Evolutionary conservation across 2,888 invertebrate species (phyloP).

Genomic region (Piscicola geometra): DNA sequence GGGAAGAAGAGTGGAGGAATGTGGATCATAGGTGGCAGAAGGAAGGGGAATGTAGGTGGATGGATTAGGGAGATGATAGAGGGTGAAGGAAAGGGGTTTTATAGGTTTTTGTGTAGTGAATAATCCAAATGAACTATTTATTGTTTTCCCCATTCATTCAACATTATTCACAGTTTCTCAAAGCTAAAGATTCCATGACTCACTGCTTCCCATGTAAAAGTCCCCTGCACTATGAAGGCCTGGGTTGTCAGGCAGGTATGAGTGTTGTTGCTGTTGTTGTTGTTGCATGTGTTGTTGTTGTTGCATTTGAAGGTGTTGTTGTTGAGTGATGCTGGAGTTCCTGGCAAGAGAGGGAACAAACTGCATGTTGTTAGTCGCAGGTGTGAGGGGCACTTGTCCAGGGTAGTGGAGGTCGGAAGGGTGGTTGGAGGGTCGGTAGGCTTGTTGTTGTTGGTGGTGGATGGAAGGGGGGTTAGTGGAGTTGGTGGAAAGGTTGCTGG

Average conservation of each 20-base stretch:
- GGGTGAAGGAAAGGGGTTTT: no score
- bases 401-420: constrained; percentile 63
- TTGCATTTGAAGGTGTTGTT: constrained; percentile 47
- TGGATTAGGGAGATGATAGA: no score
- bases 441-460: constrained; percentile 64
- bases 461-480: constrained; percentile 48
- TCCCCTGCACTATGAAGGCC: background rate
- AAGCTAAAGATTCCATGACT: background rate
- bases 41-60: no score
- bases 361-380: constrained; percentile 66
- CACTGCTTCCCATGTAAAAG: constrained; percentile 9
- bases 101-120: no score
- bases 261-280: constrained; percentile 14
- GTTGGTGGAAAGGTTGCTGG: constrained; percentile 44
- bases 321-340: constrained; percentile 44
- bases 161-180: no score
- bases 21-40: no score
- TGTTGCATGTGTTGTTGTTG: constrained; percentile 60
- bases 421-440: constrained; percentile 92
- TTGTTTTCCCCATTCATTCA: no score
- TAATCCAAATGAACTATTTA: no score
- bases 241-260: constrained; percentile 26
- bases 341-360: background rate
- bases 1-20: background rate
- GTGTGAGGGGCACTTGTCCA: constrained; percentile 90